phyloP scores from a whole-genome alignment of 2,797 vertebrate genomes.

The Melopsittacus undulatus region DNA sequence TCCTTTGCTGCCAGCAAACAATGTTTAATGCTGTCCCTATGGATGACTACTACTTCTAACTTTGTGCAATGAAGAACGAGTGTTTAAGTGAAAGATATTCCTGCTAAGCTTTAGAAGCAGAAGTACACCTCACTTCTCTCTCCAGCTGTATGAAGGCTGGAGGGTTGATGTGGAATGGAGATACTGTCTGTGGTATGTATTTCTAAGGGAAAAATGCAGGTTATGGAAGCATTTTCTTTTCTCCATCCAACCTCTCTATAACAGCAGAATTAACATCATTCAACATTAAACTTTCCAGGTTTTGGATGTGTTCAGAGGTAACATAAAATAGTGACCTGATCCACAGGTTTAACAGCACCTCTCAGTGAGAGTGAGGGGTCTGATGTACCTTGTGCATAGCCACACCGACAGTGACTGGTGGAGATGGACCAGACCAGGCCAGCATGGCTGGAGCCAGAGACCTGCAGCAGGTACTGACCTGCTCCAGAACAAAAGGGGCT shows the following conservation, averaged over 20 bases:
- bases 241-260: not conserved
- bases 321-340: accelerated
- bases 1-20: not conserved
- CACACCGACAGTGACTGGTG: accelerated
- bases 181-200: not conserved
- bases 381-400: too few species aligned
- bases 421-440: not conserved
- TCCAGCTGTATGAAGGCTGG: not conserved
- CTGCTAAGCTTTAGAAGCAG: too few species aligned
- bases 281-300: too few species aligned
- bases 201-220: accelerated
- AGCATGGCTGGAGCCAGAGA: too few species aligned
- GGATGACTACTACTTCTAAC: too few species aligned
- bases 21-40: not conserved
- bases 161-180: not conserved
- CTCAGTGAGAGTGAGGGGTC: not conserved
- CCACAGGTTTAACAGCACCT: not conserved
- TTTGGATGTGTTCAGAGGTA: not conserved
- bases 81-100: not conserved
- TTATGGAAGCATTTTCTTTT: not conserved
- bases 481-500: accelerated
- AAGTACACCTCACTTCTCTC: accelerated
- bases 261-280: accelerated
- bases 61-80: not conserved
- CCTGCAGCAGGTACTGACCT: too few species aligned